Percentiles rank a stretch among this genome's conserved stretches.
These are phyloP conservation scores for Pseudomyrmex cubaensis DNA, from an alignment of 1,140 invertebrate species.

Conservation along the genomic window DNA sequence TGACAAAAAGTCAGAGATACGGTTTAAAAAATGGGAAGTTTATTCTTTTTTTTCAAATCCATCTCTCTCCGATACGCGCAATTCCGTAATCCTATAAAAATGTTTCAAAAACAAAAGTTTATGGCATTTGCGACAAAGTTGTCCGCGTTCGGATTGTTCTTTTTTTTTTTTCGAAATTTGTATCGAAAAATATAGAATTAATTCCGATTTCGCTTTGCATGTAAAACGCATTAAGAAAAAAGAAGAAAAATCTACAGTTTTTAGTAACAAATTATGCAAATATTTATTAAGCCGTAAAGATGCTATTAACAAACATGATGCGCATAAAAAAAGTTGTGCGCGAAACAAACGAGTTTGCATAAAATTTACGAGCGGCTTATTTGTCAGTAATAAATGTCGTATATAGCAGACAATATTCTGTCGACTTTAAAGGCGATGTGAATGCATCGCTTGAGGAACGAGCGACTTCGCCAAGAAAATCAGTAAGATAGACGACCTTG, in stretches of 20 bases:
- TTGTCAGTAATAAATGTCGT: slow-evolving; percentile 28
- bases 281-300: not conserved
- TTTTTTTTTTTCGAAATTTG: not conserved
- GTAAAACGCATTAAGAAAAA: not conserved
- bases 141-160: too few relatives aligned
- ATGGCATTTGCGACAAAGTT: not conserved
- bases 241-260: not conserved
- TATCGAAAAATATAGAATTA: not conserved
- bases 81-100: not conserved
- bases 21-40: too few relatives aligned
- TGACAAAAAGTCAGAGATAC: slow-evolving; percentile 1
- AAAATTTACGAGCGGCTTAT: slow-evolving; percentile 41
- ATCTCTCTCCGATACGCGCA: not conserved
- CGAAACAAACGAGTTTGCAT: slow-evolving; percentile 2
- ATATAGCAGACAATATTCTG: slow-evolving; percentile 34
- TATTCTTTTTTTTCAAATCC: slow-evolving; percentile 4
- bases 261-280: not conserved
- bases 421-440: slow-evolving; percentile 16
- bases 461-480: slow-evolving; percentile 50
- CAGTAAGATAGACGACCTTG: slow-evolving; percentile 53
- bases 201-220: not conserved
- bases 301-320: not conserved
- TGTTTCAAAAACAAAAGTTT: slow-evolving; percentile 10
- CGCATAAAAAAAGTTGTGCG: slow-evolving; percentile 8
- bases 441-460: slow-evolving; percentile 44